Base-by-base conservation (phyloP, 2,113 vertebrate genomes). In the Barnardius zonarius region DNA sequence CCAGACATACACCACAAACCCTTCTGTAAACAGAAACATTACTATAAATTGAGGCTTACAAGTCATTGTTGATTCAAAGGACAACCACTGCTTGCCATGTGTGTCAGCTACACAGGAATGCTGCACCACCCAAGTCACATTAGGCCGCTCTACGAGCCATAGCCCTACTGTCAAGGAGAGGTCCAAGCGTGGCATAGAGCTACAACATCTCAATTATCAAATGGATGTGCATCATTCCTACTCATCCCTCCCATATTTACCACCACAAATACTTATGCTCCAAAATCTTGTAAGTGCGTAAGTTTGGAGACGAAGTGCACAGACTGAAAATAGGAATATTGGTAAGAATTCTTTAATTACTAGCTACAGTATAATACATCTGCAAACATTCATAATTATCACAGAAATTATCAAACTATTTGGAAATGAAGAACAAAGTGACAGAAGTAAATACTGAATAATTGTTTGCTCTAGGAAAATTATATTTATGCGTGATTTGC, bases 1-100 rank as follows among this genome's bases (percentile, higher is more conserved):
- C 13, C 87, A 75, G 16, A 44, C 70, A 85, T 55, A 79, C 54
- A 78, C 44, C 11, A n/a, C 11, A 9, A 94, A 83, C 33, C 10
- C 15, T 74, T 59, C 39, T 68, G 49, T 74, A 95, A 95, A 93
- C 89, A 96, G 70, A 72, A 91, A 55, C 18, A 86, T 77, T 83
- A 85, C 46, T 48, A 73, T 39, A 68, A 85, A 88, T 94, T 62
- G 93, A 90, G 24, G 81, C 41, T 86, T 81, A 49, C 52, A 83
- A 82, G 33, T 64, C 63, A 57, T 5, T 79, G 51, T 16, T 89
- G 67, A 96, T 90, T 93, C 75, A 91, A 83, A 76, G 44, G 48
- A 85, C 57, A 89, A 37, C 11, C 33, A 89, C 51, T 84, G 73
- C 77, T 88, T 79, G 77, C 37, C 52, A 17, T 2, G 8, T 31